Evolutionary conservation across 2,888 invertebrate species (phyloP), one percentile per base, ranked within the genome.

Genomic region (Ceratothoa steindachneri): DNA sequence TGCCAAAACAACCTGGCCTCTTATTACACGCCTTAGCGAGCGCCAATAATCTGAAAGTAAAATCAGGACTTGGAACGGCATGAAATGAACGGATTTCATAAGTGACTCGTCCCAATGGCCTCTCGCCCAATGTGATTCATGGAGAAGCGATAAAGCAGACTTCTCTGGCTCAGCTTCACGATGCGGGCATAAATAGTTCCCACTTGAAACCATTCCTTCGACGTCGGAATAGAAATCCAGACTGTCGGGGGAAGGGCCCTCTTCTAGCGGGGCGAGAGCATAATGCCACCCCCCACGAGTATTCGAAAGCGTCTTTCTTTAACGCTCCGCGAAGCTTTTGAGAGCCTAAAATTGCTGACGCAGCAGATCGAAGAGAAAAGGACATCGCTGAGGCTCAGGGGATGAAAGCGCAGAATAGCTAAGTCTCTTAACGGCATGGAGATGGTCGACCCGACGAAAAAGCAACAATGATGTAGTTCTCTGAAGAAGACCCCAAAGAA

Each of bases 301-400:
- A 60, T 60, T 24, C 24, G 24, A 60, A 60, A 3, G 12, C 22
- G 24, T 60, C 19, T 60, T 60, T 24, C 24, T 60, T 60, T 60
- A 60, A 60, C 60, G 60, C 60, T 60, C 60, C 27, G 60, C 60
- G 27, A 60, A n/a, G 22, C 60, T 60, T 60, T 60, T 60, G 60
- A 60, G 60, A 60, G 60, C 60, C 24, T 1, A 1, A 60, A 60
- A 60, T 24, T 60, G 60, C 60, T 60, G 60, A 60, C 60, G 27
- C n/a, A 24, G 60, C 27, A 3, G 24, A 60, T 24, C 27, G 60
- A 12, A 24, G 24, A 60, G 60, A 24, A 60, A 60, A 7, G 24
- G 60, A 60, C 60, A 60, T 60, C 60, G 60, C 60, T n/a, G n/a
- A n/a, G 24, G 24, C 27, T 60, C 24, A n/a, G 27, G 22, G 24